Evolutionary conservation across 2,113 vertebrate species (phyloP), one percentile per base, ranked within the genome.

Genomic region (Chauna torquata): DNA sequence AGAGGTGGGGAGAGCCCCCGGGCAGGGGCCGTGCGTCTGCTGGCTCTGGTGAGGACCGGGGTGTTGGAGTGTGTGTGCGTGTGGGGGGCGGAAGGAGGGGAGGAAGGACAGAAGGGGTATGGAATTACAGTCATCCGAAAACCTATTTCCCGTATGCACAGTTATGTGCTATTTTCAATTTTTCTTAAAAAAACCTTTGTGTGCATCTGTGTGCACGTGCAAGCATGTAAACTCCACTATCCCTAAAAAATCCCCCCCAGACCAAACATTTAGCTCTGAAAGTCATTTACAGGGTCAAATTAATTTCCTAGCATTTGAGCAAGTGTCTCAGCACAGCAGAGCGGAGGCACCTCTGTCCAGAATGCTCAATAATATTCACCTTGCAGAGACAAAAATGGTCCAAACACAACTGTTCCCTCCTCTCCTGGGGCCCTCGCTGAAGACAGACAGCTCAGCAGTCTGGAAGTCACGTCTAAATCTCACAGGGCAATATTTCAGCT

Each of bases 401-500:
- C 0, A 13, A 91, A 70, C 83, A 79, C 57, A 92, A 30, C 79
- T 2, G 6, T 20, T 52, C 68, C 64, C 74, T 89, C 78, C 89
- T 94, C 38, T 88, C 79, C 75, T 70, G 96, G 55, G 94, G 94
- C 84, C 62, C 84, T 95, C 27, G n/a, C 84, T 86, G 87, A 89
- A 90, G 92, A 74, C 95, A 96, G 91, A 86, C 45, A 1, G 84
- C 75, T 94, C 84, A 85, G 84, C 62, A 66, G 92, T 75, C 91
- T 95, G 94, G 55, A 87, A 82, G 89, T 66, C 61, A 91, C 80
- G 74, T 84, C 85, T 92, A 79, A 95, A 94, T 92, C 91, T 97
- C 91, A 93, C 74, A 96, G 89, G 91, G 89, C 94, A 95, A 59
- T 94, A 95, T 95, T 95, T 96, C 95, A 97, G 94, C 89, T 97